A percentile compares a stretch with the other conserved stretches of the same genome.
Evolutionary conservation across 1,140 invertebrate genomes (phyloP).

Genomic region (Tenebrio molitor): DNA sequence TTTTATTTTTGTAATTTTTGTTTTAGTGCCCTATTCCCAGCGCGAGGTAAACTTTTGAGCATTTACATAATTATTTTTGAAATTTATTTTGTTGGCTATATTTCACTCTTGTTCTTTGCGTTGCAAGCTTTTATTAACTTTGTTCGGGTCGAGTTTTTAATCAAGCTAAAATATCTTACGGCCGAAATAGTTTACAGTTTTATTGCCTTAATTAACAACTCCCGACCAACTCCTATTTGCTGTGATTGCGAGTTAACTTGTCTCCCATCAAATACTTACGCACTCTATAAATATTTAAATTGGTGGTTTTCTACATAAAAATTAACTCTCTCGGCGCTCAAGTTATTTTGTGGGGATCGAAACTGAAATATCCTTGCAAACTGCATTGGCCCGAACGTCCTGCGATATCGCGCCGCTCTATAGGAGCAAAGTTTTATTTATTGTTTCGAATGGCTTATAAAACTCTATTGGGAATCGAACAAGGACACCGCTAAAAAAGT

Average conservation of each 20-base stretch:
- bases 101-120: conserved; percentile 24
- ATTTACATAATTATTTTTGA: conserved; percentile 39
- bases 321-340: too few species aligned
- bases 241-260: not conserved
- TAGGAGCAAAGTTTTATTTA: conserved; percentile 43
- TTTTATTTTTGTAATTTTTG: conserved; percentile 41
- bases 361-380: conserved; percentile 23
- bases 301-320: too few species aligned
- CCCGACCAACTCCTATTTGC: not conserved
- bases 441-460: conserved; percentile 42
- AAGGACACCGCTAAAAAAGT: conserved; percentile 40
- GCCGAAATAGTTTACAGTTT: conserved; percentile 1
- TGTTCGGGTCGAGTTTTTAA: conserved; percentile 7
- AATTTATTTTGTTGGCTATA: conserved; percentile 41
- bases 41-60: conserved; percentile 29
- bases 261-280: too few species aligned
- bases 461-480: conserved; percentile 42
- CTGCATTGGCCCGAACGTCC: conserved; percentile 32
- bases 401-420: conserved; percentile 31
- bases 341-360: conserved; percentile 3
- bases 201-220: not conserved
- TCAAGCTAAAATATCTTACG: not conserved
- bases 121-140: conserved; percentile 20
- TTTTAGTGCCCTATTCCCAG: conserved; percentile 28
- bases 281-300: too few species aligned